A percentile compares a stretch with the other conserved stretches of the same genome.
Evolutionary conservation across 2,113 vertebrate genomes (phyloP).

Genomic region (Lichenostomus cassidix): DNA sequence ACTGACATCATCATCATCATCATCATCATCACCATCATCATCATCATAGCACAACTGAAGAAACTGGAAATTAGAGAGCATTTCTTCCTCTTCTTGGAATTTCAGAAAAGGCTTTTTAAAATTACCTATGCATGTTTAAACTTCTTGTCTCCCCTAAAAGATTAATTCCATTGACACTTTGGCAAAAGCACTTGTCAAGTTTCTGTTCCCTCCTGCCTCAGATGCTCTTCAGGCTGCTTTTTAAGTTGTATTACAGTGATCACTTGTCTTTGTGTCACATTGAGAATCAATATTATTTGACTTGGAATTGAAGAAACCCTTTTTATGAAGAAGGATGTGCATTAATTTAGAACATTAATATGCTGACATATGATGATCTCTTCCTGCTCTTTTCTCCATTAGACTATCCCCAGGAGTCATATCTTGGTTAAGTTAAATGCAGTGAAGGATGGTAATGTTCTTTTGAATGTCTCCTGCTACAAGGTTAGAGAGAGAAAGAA

Average conservation of each 20-base stretch:
- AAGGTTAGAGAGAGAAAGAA: constrained; percentile 16
- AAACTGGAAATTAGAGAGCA: not conserved
- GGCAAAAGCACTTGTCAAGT: not conserved
- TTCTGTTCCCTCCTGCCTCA: not conserved
- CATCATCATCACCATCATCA: too few species aligned
- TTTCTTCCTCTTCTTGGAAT: not conserved
- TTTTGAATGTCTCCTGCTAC: not conserved
- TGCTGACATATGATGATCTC: constrained; percentile 21
- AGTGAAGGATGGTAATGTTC: not conserved
- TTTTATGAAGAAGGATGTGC: constrained; percentile 38
- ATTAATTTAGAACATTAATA: constrained; percentile 45
- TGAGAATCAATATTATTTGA: constrained; percentile 40
- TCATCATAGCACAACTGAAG: too few species aligned
- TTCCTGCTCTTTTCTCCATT: constrained; percentile 25
- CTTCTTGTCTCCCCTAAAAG: not conserved
- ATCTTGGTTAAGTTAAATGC: constrained; percentile 14
- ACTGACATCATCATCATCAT: not conserved
- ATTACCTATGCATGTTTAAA: not conserved
- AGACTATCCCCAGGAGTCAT: not conserved
- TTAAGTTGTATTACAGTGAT: not conserved
- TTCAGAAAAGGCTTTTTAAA: not conserved
- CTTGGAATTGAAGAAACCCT: constrained; percentile 14
- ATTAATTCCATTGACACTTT: not conserved
- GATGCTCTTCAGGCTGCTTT: not conserved
- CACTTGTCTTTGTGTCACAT: not conserved